Percentiles rank a stretch among this genome's conserved stretches.
Conservation (phyloP, 2,888 invertebrate species). For the Aricia artaxerxes region DNA sequence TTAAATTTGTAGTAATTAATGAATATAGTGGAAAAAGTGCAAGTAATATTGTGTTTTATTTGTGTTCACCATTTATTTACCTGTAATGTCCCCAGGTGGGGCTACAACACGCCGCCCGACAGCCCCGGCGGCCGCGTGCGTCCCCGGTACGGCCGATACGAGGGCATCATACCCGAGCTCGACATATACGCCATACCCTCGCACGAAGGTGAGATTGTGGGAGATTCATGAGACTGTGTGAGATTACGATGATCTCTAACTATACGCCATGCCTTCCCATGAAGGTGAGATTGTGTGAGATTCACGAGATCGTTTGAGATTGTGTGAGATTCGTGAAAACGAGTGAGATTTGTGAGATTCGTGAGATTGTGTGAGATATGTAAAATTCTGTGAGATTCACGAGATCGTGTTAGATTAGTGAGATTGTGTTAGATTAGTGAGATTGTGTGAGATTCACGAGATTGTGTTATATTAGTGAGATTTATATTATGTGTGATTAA, state of each 20-base stretch:
- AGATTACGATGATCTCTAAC: no score
- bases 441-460: neutral
- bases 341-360: no score
- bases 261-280: no score
- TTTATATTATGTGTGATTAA: neutral
- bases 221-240: no score
- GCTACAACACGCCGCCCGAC: conserved; percentile 94
- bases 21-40: no score
- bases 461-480: neutral
- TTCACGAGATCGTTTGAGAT: no score
- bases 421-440: neutral
- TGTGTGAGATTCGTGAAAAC: no score
- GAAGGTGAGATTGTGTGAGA: no score
- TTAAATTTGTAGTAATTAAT: no score
- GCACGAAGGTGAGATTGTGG: conserved; percentile 83
- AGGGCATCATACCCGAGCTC: conserved; percentile 94
- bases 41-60: no score
- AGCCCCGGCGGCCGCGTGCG: conserved; percentile 90
- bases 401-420: neutral
- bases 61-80: neutral
- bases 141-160: conserved; percentile 90
- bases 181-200: conserved; percentile 98
- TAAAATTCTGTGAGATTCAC: no score
- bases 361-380: no score
- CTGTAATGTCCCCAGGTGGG: conserved; percentile 74